Evolutionary conservation across 2,797 vertebrate species (phyloP), one percentile per base, ranked within the genome.

Genomic region (Otolemur crassicaudatus): DNA sequence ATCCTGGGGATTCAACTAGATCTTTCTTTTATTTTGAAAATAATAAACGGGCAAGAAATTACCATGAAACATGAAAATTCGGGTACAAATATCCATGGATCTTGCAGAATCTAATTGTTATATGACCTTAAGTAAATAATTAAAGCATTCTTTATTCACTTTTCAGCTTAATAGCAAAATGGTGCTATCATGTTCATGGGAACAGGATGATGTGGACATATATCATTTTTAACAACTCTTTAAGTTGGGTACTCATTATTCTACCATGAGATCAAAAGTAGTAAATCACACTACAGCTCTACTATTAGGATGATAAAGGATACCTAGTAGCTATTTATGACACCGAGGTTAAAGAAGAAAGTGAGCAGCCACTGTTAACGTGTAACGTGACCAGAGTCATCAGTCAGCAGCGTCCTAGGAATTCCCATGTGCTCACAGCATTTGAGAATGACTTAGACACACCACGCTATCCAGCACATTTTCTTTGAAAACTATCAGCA

Each of bases 261-360:
- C 90, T 73, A 95, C 70, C 53, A 65, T 60, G 80, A 81, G 72
- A 94, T 86, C 88, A 80, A 94, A 96, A 94, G 69, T 61, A 92
- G 77, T 97, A 97, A 75, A 96, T 98, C 96, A 96, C 85, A 31
- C 56, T 63, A 73, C 29, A 34, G 27, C 91, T 97, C 91, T 77
- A 88, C 34, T 77, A 79, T 63, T 95, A 96, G 63, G 49, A 92
- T 60, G 79, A 80, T 49, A 16, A 58, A 95, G 79, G 40, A 95
- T 34, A 91, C 29, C 81, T 91, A 87, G 88, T 95, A 96, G 90
- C 8, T 94, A 19, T 92, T 97, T 89, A 94, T 94, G 90, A 96
- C 76, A n/a, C 76, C 69, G 76, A 83, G n/a, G 43, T 37, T 34
- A 73, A 49, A 95, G 43, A 72, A 19, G 86, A 87, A 94, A 96